Conservation (phyloP, 1,140 invertebrate genomes). For the Trachymyrmex septentrionalis region DNA sequence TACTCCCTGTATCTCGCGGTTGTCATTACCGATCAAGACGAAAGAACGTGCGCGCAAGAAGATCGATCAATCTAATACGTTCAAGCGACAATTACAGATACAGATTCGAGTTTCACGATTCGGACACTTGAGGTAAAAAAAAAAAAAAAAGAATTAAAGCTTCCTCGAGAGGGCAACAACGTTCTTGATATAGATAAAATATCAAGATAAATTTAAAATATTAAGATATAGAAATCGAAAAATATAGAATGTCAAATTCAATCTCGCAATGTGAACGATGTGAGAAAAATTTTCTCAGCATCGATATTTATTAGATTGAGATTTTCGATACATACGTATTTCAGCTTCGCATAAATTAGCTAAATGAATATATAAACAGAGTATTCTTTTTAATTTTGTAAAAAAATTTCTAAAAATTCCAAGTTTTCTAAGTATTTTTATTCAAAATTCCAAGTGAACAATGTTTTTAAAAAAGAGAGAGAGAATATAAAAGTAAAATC, state of each 20-base stretch:
- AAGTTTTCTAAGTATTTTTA: too few species aligned
- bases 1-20: constrained; percentile 31
- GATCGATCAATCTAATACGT: not conserved
- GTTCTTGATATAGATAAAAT: not conserved
- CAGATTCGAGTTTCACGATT: not conserved
- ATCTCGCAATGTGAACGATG: not conserved
- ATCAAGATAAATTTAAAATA: not conserved
- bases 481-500: too few species aligned
- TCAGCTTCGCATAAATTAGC: too few species aligned
- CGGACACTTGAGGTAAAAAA: not conserved
- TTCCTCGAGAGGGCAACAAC: not conserved
- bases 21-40: constrained; percentile 44
- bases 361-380: too few species aligned
- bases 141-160: not conserved
- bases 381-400: too few species aligned
- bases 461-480: too few species aligned
- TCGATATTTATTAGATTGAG: not conserved
- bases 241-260: not conserved
- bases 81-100: not conserved
- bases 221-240: not conserved
- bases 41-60: constrained; percentile 2
- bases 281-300: not conserved
- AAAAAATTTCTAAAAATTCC: too few species aligned
- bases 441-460: too few species aligned
- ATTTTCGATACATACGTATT: too few species aligned